Evolutionary conservation across 2,113 vertebrate species (phyloP).

Genomic region (Myxocyprinus asiaticus): DNA sequence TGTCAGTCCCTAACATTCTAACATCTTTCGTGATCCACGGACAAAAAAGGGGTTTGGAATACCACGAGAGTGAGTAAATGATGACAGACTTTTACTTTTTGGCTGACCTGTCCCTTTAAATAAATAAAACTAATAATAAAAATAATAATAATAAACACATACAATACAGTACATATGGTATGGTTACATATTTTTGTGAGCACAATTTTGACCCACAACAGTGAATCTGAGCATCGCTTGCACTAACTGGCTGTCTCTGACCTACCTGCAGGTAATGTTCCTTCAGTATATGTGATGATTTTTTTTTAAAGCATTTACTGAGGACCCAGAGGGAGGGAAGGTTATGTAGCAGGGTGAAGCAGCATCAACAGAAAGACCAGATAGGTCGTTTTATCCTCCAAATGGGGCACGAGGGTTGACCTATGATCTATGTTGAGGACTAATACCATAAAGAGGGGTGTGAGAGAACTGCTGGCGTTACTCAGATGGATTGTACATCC

Average conservation of each 20-base stretch:
- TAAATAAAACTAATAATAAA: too few species aligned
- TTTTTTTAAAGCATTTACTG: slow-evolving; percentile 60
- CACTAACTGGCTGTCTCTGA: slow-evolving; percentile 54
- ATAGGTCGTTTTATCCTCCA: slow-evolving; percentile 59
- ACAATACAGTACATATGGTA: too few species aligned
- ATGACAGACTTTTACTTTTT: too few species aligned
- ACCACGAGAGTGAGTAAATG: too few species aligned
- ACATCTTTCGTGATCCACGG: too few species aligned
- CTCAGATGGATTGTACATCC: slow-evolving; percentile 74
- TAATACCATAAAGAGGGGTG: slow-evolving; percentile 60
- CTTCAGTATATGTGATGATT: slow-evolving; percentile 63
- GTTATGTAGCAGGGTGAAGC: slow-evolving; percentile 45
- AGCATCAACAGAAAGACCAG: slow-evolving; percentile 48
- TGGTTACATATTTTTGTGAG: too few species aligned
- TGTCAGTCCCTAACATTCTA: too few species aligned
- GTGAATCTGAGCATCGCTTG: slow-evolving; percentile 41
- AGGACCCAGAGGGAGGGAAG: slow-evolving; percentile 28
- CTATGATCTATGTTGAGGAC: slow-evolving; percentile 63
- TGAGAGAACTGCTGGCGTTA: slow-evolving; percentile 58
- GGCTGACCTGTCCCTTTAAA: too few species aligned
- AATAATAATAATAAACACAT: too few species aligned
- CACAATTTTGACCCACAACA: slow-evolving; percentile 57
- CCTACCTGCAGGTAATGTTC: slow-evolving; percentile 65
- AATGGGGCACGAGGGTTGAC: slow-evolving; percentile 57
- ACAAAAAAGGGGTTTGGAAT: too few species aligned